A percentile compares a stretch with the other conserved stretches of the same genome.
phyloP scores from a whole-genome alignment of 2,888 invertebrate species.

The Herminia tarsipennalis region DNA sequence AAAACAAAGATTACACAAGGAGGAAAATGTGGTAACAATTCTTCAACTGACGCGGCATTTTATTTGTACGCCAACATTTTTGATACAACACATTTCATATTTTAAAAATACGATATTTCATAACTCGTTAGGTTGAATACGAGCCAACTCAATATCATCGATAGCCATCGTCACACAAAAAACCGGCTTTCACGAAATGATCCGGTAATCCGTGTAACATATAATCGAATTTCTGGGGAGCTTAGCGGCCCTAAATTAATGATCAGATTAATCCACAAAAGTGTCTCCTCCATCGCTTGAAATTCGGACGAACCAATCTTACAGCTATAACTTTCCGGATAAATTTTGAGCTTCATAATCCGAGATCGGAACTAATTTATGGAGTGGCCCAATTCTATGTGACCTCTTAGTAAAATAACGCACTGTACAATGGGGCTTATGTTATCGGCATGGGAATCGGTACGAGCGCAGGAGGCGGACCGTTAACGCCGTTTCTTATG shows the following conservation, averaged over 20 bases:
- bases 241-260: conserved; percentile 49
- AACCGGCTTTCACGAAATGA: conserved; percentile 30
- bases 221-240: conserved; percentile 44
- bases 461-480: conserved; percentile 43
- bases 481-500: conserved; percentile 52
- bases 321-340: conserved; percentile 57
- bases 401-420: conserved; percentile 60
- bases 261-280: conserved; percentile 54
- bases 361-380: conserved; percentile 66
- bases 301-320: conserved; percentile 54
- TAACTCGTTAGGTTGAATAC: conserved; percentile 35
- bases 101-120: conserved; percentile 29
- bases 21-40: conserved; percentile 10
- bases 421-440: conserved; percentile 47
- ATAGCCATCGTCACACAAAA: conserved; percentile 39
- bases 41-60: conserved; percentile 3
- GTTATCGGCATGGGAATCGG: conserved; percentile 50
- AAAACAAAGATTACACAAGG: conserved; percentile 12
- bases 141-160: conserved; percentile 47
- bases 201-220: conserved; percentile 34
- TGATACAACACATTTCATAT: conserved; percentile 12
- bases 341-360: conserved; percentile 68
- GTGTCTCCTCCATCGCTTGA: conserved; percentile 44
- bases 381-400: conserved; percentile 51
- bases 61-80: conserved; percentile 3